Evolutionary conservation across 2,888 invertebrate species (phyloP).

Genomic region (Metellina segmentata): DNA sequence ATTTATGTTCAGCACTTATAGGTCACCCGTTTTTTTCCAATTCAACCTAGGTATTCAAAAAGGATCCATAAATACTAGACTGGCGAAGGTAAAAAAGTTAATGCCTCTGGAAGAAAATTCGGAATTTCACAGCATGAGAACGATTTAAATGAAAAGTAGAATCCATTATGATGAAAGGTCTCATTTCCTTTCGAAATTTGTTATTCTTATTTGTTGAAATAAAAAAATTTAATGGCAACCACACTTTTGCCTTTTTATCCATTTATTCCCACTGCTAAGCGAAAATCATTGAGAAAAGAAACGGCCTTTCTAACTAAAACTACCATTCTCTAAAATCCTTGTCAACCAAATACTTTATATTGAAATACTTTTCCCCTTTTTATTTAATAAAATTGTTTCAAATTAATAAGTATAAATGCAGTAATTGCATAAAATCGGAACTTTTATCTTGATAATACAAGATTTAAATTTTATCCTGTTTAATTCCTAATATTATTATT

Average conservation of each 20-base stretch:
- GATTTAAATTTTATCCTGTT: too few relatives aligned
- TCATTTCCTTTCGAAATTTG: not conserved
- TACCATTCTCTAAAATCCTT: too few relatives aligned
- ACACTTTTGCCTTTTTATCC: not conserved
- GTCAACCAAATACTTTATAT: too few relatives aligned
- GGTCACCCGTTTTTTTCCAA: conserved; percentile 19
- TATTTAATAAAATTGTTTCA: too few relatives aligned
- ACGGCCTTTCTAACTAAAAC: too few relatives aligned
- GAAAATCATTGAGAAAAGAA: not conserved
- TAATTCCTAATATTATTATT: too few relatives aligned
- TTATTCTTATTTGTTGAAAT: not conserved
- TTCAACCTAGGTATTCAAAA: not conserved
- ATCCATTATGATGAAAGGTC: not conserved
- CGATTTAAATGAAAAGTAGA: not conserved
- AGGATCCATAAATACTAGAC: not conserved
- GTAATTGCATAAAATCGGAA: too few relatives aligned
- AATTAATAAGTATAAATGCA: too few relatives aligned
- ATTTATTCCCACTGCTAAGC: not conserved
- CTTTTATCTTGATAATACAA: too few relatives aligned
- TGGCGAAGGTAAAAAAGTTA: not conserved
- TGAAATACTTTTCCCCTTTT: too few relatives aligned
- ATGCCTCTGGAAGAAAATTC: not conserved
- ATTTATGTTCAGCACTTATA: conserved; percentile 20
- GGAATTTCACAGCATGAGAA: not conserved
- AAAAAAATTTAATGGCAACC: conserved; percentile 1